Evolutionary conservation across 2,888 invertebrate species (phyloP), one percentile per base, ranked within the genome.

Genomic region (Sialis lutaria): DNA sequence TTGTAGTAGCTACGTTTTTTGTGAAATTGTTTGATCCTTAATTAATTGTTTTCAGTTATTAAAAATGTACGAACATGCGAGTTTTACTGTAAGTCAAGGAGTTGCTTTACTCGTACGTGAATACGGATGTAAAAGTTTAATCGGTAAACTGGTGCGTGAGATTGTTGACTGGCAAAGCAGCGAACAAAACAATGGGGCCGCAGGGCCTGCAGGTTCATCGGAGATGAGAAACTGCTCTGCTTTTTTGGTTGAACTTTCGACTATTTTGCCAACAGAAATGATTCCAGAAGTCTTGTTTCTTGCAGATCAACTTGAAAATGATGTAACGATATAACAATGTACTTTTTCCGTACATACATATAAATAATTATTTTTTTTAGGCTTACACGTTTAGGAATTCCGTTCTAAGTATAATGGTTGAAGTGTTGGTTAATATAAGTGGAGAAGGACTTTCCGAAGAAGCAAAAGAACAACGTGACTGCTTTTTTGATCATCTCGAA

Each of bases 381-480:
- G 77, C 80, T 0, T 73, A 78, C 56, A 70, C 74, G 0, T 64
- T 82, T 60, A 76, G 95, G 46, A 90, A 84, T 64, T 83, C 88
- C 56, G 81, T 88, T 35, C 67, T 95, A 40, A 80, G 81, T 51
- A 81, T 91, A 54, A 78, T 93, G 68, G 82, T 83, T 34, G 84
- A 86, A 61, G 78, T 90, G 9, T 67, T 93, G 13, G 71, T 73
- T 43, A 77, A 82, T 54, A 67, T 92, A 5, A 79, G 79, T 6
- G 79, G 80, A 33, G 85, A 87, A 55, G 75, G 79, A 2, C 65
- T 89, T 32, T 67, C 75, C 13, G 75, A 79, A 33, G 79, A 79
- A 50, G 70, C 78, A 54, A 78, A 77, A 52, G 67, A 72, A 41
- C 73, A 75, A 42, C 72, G 91, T 2, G 85, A 92, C 60, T 79